These are phyloP conservation scores for Chrysopa pallens DNA, from an alignment of 1,140 invertebrate species.

Conservation along the genomic window DNA sequence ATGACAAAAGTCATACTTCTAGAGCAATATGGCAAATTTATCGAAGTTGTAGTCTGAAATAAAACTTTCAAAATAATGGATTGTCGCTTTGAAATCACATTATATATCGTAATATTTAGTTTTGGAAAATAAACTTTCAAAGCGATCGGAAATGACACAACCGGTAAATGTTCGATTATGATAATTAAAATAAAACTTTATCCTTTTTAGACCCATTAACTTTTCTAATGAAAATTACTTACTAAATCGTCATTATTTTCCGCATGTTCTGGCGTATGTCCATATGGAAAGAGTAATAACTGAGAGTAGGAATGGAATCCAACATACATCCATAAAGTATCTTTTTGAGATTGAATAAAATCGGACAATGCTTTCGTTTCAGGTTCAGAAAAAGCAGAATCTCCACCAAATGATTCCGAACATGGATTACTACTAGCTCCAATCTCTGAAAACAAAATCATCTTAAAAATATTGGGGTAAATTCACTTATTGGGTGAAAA, in stretches of 20 bases:
- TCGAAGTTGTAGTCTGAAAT: too few species aligned
- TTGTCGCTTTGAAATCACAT: too few species aligned
- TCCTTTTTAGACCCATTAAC: too few species aligned
- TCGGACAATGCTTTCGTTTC: constrained; percentile 41
- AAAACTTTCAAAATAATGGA: too few species aligned
- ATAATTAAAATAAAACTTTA: too few species aligned
- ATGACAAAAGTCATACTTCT: too few species aligned
- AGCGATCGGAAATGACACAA: background rate
- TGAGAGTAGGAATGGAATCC: constrained; percentile 63
- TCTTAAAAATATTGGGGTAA: too few species aligned
- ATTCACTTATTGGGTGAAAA: too few species aligned
- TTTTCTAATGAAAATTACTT: constrained; percentile 12
- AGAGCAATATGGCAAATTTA: too few species aligned
- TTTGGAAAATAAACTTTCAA: too few species aligned
- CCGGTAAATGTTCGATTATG: too few species aligned
- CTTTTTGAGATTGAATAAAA: constrained; percentile 26
- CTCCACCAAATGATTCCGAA: constrained; percentile 48
- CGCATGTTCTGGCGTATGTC: constrained; percentile 33
- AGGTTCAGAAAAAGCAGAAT: constrained; percentile 49
- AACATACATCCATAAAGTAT: constrained; percentile 43
- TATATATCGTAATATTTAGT: too few species aligned
- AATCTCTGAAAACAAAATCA: constrained; percentile 29
- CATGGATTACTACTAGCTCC: constrained; percentile 51
- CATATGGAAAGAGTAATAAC: constrained; percentile 50
- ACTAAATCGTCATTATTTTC: constrained; percentile 42